Evolutionary conservation across 2,888 invertebrate species (phyloP).

Genomic region (Muschampia plurimacula): DNA sequence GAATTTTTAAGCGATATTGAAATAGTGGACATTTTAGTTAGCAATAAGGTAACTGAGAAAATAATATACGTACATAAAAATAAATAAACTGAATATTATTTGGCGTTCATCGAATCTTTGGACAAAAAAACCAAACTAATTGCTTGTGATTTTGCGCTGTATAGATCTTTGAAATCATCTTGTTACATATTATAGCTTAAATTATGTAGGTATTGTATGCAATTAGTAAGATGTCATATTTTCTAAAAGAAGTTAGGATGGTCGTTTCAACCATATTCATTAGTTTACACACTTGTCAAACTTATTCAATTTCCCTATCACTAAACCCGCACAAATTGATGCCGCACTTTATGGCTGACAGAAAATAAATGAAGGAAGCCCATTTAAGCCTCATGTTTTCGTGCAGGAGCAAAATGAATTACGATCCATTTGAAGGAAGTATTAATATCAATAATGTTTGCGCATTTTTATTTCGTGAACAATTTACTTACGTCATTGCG

Average conservation of each 20-base stretch:
- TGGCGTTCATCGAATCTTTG: too few relatives aligned
- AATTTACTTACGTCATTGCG: conserved; percentile 30
- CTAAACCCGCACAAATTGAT: conserved; percentile 36
- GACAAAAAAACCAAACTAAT: too few relatives aligned
- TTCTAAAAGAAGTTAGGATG: neutral
- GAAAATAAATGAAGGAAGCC: conserved; percentile 39
- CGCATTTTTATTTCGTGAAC: conserved; percentile 36
- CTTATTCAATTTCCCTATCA: conserved; percentile 34
- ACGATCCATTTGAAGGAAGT: conserved; percentile 37
- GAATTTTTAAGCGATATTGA: too few relatives aligned
- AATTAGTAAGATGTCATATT: neutral
- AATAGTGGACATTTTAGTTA: too few relatives aligned
- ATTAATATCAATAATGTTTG: conserved; percentile 38
- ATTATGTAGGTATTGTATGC: too few relatives aligned
- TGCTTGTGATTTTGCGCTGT: too few relatives aligned
- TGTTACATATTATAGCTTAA: too few relatives aligned
- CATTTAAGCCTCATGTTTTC: conserved; percentile 37
- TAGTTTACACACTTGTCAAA: conserved; percentile 21
- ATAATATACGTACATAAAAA: too few relatives aligned
- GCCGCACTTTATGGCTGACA: conserved; percentile 39
- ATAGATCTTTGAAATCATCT: too few relatives aligned
- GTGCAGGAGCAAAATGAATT: conserved; percentile 39
- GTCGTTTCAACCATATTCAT: conserved; percentile 9
- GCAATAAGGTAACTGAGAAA: too few relatives aligned
- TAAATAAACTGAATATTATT: too few relatives aligned